These are phyloP conservation scores for Pristionchus exspectatus DNA, from an alignment of 2,888 invertebrate genomes.

Conservation along the genomic window DNA sequence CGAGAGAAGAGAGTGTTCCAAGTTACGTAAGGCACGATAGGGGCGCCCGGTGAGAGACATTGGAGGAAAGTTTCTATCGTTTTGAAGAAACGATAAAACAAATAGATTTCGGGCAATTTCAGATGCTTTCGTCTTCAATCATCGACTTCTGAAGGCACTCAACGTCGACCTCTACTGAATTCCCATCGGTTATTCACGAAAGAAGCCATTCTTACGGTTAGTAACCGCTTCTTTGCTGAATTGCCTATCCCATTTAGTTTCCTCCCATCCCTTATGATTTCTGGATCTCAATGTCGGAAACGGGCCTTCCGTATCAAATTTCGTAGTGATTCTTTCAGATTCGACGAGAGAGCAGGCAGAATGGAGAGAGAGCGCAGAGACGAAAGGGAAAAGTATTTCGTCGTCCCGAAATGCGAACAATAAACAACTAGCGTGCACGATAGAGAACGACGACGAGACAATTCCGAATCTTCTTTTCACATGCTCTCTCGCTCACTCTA, in stretches of 20 bases:
- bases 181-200: background rate
- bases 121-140: background rate
- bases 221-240: background rate
- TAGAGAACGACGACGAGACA: background rate
- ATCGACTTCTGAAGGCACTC: background rate
- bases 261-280: background rate
- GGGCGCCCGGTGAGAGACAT: background rate
- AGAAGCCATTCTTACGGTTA: background rate
- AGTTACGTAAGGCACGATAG: background rate
- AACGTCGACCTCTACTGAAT: background rate
- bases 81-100: background rate
- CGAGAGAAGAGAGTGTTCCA: background rate
- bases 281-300: background rate
- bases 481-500: background rate
- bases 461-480: background rate
- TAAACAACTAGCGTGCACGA: constrained; percentile 29
- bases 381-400: background rate
- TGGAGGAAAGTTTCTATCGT: background rate
- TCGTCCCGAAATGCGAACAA: constrained; percentile 28
- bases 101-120: background rate
- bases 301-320: background rate
- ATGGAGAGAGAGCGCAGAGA: constrained; percentile 5
- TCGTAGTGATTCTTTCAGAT: background rate
- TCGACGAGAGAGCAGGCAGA: background rate
- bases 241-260: background rate